Evolutionary conservation across 1,140 invertebrate species (phyloP), one percentile per base, ranked within the genome.

Genomic region (Temnothorax longispinosus): DNA sequence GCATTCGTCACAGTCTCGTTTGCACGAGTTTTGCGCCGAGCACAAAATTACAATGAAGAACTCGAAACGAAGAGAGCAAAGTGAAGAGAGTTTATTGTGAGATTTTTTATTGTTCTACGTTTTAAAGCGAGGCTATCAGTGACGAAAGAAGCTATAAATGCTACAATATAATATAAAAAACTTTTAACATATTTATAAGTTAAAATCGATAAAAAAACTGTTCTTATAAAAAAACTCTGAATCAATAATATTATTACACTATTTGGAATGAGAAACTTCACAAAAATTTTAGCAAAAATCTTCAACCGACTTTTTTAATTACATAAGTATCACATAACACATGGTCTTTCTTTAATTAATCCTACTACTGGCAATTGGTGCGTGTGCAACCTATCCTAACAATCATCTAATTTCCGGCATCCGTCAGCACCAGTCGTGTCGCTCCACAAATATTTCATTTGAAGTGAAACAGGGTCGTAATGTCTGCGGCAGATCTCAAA

Each of bases 351-450:
- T 15, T 15, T 80, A 80, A 80, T 80, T 80, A 80, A 80, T 27
- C n/a, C 13, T 7, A n/a, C 32, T 65, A 32, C 62, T 8, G 38
- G 11, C 27, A 65, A 50, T 47, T 52, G 75, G 15, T 15, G 21
- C 41, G 44, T 41, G 52, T 27, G 60, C 44, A 41, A 80, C 44
- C 41, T 77, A 47, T 77, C 56, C 71, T 69, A 82, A 89, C 88
- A 89, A 89, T 88, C 58, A 67, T 52, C 71, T 89, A 86, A 89
- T 89, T 89, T 89, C 87, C 88, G 75, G 75, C 18, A 64, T 18
- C 27, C 50, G 87, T 88, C 88, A 86, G 27, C 88, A 38, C 82
- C 88, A 88, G 81, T 71, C 65, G 87, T 65, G 54, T 32, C 67
- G 75, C 47, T 54, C 56, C 74, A 80, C 47, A 54, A 86, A 88